These are phyloP conservation scores for Atopsyche davidsoni DNA, from an alignment of 1,140 invertebrate species.

Conservation along the genomic window DNA sequence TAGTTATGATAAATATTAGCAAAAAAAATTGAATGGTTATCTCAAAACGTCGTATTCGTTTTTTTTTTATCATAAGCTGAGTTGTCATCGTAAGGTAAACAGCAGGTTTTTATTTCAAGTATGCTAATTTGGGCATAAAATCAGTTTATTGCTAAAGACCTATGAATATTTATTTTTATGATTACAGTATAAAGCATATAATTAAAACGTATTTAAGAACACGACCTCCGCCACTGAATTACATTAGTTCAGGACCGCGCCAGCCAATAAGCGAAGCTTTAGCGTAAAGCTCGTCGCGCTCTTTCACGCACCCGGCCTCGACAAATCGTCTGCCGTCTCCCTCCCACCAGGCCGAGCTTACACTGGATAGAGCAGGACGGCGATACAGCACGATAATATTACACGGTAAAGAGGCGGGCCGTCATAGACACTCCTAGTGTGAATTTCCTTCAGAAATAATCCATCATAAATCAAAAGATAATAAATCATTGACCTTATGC, in stretches of 20 bases:
- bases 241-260: constrained; percentile 10
- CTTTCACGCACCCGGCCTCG: too few species aligned
- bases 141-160: too few species aligned
- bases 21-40: too few species aligned
- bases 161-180: too few species aligned
- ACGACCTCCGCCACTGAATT: constrained; percentile 11
- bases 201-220: too few species aligned
- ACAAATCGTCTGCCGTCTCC: neutral
- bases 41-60: too few species aligned
- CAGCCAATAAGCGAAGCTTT: constrained; percentile 23
- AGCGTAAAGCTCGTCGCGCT: constrained; percentile 16
- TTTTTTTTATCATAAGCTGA: too few species aligned
- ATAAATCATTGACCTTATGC: constrained; percentile 7
- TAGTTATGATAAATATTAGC: too few species aligned
- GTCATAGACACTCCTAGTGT: constrained; percentile 9
- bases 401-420: constrained; percentile 9
- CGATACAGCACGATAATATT: neutral
- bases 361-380: constrained; percentile 1
- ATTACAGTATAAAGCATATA: too few species aligned
- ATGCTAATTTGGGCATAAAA: too few species aligned
- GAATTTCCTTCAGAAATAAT: constrained; percentile 5
- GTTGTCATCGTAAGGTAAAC: too few species aligned
- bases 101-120: too few species aligned
- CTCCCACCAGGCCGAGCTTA: neutral
- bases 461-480: constrained; percentile 6